phyloP scores from a whole-genome alignment of 2,113 vertebrate species.

The Sterrhoptilus dennistouni region DNA sequence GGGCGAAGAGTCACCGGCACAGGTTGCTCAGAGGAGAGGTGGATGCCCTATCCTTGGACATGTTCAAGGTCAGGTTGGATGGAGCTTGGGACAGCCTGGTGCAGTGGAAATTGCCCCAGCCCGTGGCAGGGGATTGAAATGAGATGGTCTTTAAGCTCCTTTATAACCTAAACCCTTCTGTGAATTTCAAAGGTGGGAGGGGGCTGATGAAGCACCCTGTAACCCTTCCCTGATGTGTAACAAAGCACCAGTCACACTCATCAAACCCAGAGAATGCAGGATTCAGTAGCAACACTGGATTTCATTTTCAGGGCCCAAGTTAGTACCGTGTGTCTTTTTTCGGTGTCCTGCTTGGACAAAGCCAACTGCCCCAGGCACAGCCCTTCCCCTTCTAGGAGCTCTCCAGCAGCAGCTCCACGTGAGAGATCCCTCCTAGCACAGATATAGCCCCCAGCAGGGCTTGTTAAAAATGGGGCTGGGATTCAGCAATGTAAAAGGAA shows the following conservation, averaged over 20 bases:
- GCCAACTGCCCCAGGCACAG: not conserved
- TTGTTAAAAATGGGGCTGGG: not conserved
- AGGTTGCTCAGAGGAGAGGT: too few relatives aligned
- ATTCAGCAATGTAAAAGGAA: not conserved
- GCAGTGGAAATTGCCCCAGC: too few relatives aligned
- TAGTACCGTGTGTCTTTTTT: not conserved
- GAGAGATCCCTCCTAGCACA: rapidly evolving
- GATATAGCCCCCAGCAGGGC: rapidly evolving
- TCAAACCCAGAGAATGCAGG: not conserved
- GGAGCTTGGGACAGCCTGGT: too few relatives aligned
- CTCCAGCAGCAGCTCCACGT: not conserved
- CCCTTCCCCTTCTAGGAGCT: too few relatives aligned
- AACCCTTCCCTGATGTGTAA: not conserved
- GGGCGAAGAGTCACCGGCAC: not conserved
- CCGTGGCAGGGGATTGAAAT: not conserved
- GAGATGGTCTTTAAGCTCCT: not conserved
- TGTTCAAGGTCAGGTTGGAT: too few relatives aligned
- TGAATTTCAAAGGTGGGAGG: not conserved
- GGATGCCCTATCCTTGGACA: too few relatives aligned
- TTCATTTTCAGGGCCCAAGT: not conserved
- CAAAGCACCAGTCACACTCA: not conserved
- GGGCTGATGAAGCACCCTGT: not conserved
- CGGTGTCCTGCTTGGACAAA: not conserved
- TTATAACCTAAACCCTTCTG: not conserved
- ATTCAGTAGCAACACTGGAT: rapidly evolving